Evolutionary conservation across 2,888 invertebrate species (phyloP).

Genomic region (Sepioteuthis lessoniana): DNA sequence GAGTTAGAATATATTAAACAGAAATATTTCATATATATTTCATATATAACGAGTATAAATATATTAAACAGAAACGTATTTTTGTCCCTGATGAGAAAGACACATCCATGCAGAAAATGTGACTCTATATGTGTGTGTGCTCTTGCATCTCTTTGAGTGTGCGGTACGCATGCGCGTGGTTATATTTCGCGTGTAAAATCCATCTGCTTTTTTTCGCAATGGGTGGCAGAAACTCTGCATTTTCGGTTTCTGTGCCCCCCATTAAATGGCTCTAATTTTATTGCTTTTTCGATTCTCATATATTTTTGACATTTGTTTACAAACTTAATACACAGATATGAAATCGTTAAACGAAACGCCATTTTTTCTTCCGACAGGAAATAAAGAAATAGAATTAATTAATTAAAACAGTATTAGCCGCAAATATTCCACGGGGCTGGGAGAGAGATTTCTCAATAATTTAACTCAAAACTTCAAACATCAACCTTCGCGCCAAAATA

Average conservation of each 20-base stretch:
- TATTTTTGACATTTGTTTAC: not conserved
- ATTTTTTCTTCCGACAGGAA: not conserved
- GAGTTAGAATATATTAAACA: not conserved
- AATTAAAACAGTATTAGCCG: not conserved
- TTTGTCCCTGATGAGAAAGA: not conserved
- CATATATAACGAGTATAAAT: not conserved
- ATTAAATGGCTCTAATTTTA: not conserved
- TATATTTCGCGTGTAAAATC: not conserved
- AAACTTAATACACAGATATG: not conserved
- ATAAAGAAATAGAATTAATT: not conserved
- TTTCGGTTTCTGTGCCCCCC: not conserved
- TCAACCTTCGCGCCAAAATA: not conserved
- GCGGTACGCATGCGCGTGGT: not conserved
- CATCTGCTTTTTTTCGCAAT: not conserved
- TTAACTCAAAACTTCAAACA: not conserved
- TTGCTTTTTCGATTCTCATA: not conserved
- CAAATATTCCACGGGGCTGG: not conserved
- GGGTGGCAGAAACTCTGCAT: not conserved
- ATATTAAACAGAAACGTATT: not conserved
- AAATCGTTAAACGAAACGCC: not conserved
- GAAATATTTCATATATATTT: not conserved
- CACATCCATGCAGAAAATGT: not conserved
- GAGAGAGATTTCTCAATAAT: not conserved
- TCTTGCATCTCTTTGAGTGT: not conserved
- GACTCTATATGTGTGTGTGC: not conserved